phyloP scores from a whole-genome alignment of 2,113 vertebrate genomes.

The Nesoenas mayeri region DNA sequence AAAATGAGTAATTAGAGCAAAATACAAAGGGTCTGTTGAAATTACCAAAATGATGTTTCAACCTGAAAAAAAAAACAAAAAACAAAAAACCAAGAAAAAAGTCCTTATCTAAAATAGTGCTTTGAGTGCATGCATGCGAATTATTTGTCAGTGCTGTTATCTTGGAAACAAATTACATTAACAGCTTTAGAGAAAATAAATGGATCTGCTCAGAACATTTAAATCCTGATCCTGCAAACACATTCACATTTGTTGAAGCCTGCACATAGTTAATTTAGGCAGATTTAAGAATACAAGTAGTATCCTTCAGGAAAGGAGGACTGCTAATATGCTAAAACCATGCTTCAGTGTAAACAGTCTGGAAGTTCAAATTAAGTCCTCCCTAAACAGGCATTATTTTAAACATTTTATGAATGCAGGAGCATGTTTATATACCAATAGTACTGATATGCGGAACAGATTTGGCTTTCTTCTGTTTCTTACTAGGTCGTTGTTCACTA shows the following conservation, averaged over 20 bases:
- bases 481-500: constrained; percentile 63
- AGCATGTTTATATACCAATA: constrained; percentile 13
- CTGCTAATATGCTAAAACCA: neutral
- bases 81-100: neutral
- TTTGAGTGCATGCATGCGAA: neutral
- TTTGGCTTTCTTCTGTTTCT: constrained; percentile 76
- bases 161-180: constrained; percentile 3
- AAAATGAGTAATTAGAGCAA: neutral
- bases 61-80: neutral
- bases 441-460: constrained; percentile 17
- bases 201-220: constrained; percentile 5
- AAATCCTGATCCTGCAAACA: neutral
- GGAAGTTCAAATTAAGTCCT: constrained; percentile 58
- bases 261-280: neutral
- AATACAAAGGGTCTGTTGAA: constrained; percentile 27
- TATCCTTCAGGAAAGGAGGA: neutral
- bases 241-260: neutral
- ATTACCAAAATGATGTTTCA: neutral
- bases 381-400: constrained; percentile 12
- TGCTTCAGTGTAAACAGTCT: neutral
- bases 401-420: constrained; percentile 40
- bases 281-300: neutral
- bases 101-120: neutral
- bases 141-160: neutral
- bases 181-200: constrained; percentile 10